Conservation (phyloP, 2,888 invertebrate species). For the Phoenoteleia sp. region DNA sequence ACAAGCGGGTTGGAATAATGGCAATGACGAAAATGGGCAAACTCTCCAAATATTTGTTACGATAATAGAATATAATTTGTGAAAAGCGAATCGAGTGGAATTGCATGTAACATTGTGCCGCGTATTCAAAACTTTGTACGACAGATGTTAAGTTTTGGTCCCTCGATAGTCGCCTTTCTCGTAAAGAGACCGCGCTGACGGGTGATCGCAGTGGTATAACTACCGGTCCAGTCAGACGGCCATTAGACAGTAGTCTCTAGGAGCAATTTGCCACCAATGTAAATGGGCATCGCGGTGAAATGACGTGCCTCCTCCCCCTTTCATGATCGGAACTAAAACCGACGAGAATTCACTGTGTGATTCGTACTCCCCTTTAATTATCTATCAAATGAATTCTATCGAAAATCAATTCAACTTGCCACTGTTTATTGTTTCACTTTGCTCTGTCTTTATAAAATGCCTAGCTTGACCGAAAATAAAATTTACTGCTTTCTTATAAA, state of each 20-base stretch:
- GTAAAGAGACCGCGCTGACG: constrained; percentile 65
- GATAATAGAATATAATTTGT: constrained; percentile 52
- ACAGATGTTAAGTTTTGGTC: constrained; percentile 68
- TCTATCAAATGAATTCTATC: constrained; percentile 49
- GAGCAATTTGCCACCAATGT: constrained; percentile 71
- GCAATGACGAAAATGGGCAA: constrained; percentile 21
- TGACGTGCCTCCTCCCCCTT: constrained; percentile 66
- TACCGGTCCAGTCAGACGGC: constrained; percentile 70
- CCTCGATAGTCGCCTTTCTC: constrained; percentile 60
- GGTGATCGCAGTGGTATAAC: constrained; percentile 71
- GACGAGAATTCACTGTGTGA: constrained; percentile 60
- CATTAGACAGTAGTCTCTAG: constrained; percentile 64
- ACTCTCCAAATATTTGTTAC: constrained; percentile 47
- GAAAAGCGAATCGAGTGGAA: constrained; percentile 45
- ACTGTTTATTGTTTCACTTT: background rate
- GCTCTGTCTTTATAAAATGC: background rate
- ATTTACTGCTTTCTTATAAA: no score
- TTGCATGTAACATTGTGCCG: constrained; percentile 44
- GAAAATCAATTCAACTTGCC: constrained; percentile 41
- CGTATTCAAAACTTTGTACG: constrained; percentile 65
- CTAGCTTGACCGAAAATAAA: no score
- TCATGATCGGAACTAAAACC: constrained; percentile 65
- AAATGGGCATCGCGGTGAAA: constrained; percentile 66
- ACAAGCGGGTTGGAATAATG: constrained; percentile 2
- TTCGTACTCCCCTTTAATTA: constrained; percentile 60